A percentile compares a stretch with the other conserved stretches of the same genome.
phyloP scores from a whole-genome alignment of 2,888 invertebrate species.

The Coleophora deauratella region DNA sequence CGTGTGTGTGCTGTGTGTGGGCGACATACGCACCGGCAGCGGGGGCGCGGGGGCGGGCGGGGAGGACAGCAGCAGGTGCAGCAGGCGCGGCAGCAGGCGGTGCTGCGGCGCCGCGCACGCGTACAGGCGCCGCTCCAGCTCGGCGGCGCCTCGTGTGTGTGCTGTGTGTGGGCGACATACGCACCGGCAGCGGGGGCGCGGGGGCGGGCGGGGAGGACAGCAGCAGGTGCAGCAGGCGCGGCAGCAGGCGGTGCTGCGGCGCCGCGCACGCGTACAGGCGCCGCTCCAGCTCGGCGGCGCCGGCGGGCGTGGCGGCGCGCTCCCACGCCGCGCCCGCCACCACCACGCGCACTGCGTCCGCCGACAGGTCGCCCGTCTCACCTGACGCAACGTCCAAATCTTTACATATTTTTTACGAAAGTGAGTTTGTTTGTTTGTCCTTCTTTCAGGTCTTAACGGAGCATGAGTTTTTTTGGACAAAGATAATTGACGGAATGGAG shows the following conservation, averaged over 20 bases:
- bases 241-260: conserved; percentile 64
- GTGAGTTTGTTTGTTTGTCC: too few species aligned
- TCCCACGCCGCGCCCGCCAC: conserved; percentile 60
- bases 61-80: conserved; percentile 43
- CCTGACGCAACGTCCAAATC: neutral
- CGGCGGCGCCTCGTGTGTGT: conserved; percentile 17
- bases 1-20: too few species aligned
- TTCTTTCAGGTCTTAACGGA: too few species aligned
- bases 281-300: conserved; percentile 53
- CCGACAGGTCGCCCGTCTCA: neutral
- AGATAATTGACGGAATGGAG: too few species aligned
- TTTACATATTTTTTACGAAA: too few species aligned
- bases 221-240: conserved; percentile 59
- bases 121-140: conserved; percentile 56
- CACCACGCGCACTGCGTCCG: conserved; percentile 53
- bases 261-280: conserved; percentile 54
- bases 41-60: neutral
- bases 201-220: conserved; percentile 19
- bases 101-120: conserved; percentile 57
- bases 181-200: neutral
- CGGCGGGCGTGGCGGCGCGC: conserved; percentile 36
- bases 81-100: conserved; percentile 46
- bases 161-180: neutral
- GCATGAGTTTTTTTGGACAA: too few species aligned
- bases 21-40: too few species aligned